Conservation (phyloP, 2,888 invertebrate genomes). For the Dryadula phaetusa region DNA sequence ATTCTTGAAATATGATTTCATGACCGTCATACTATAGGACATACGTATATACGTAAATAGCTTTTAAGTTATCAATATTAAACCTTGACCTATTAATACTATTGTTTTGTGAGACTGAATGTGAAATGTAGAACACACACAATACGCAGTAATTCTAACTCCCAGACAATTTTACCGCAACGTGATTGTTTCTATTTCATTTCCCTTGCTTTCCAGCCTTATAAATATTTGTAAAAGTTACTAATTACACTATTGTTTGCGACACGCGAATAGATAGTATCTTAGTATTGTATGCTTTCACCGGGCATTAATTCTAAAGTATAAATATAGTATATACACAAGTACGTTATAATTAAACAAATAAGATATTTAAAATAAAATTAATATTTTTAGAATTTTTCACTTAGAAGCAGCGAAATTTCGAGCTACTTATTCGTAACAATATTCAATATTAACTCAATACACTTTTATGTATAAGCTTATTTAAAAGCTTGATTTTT, state of each 20-base stretch:
- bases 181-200: neutral
- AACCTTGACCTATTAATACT: neutral
- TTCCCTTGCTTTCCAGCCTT: constrained; percentile 33
- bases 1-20: no score
- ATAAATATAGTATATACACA: neutral
- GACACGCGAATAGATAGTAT: constrained; percentile 8
- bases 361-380: no score
- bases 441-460: no score
- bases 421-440: no score
- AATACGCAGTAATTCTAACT: constrained; percentile 8
- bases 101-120: neutral
- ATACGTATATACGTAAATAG: neutral
- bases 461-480: no score
- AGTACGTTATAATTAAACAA: no score
- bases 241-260: constrained; percentile 29
- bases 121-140: neutral
- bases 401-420: no score
- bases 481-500: no score
- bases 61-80: neutral
- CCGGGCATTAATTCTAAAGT: neutral
- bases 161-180: constrained; percentile 9
- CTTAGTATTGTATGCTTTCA: constrained; percentile 14
- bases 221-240: constrained; percentile 30
- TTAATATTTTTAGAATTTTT: neutral
- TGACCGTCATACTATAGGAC: neutral